Conservation (phyloP, 2,113 vertebrate species). For the Heliornis fulica region DNA sequence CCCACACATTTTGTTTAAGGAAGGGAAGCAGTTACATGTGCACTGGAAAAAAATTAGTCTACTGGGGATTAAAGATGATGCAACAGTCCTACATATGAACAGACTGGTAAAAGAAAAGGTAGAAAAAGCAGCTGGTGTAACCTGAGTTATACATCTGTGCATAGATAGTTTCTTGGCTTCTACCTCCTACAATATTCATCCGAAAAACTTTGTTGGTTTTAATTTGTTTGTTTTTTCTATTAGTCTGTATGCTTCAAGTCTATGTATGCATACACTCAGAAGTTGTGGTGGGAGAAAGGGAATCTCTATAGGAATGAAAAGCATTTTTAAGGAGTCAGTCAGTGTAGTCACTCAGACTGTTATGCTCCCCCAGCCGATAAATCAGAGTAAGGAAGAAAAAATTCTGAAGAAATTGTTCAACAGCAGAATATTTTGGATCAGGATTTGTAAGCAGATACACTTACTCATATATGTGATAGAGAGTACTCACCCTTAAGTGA, state of each 20-base stretch:
- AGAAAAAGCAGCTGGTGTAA: not conserved
- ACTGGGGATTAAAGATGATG: not conserved
- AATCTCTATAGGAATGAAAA: not conserved
- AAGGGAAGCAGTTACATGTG: not conserved
- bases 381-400: not conserved
- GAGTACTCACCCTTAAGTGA: not conserved
- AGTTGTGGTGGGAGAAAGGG: not conserved
- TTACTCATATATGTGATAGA: not conserved
- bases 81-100: not conserved
- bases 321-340: not conserved
- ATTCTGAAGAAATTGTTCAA: not conserved
- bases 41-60: not conserved
- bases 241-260: not conserved
- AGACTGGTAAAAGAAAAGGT: not conserved
- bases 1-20: not conserved
- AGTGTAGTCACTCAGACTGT: too few species aligned
- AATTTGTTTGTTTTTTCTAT: not conserved
- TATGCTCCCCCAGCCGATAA: not conserved
- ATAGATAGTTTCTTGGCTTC: not conserved
- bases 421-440: not conserved
- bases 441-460: not conserved
- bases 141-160: not conserved
- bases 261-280: not conserved
- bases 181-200: not conserved
- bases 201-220: not conserved